Evolutionary conservation across 2,113 vertebrate genomes (phyloP), one percentile per base, ranked within the genome.

Genomic region (Oreochromis tanganicae): DNA sequence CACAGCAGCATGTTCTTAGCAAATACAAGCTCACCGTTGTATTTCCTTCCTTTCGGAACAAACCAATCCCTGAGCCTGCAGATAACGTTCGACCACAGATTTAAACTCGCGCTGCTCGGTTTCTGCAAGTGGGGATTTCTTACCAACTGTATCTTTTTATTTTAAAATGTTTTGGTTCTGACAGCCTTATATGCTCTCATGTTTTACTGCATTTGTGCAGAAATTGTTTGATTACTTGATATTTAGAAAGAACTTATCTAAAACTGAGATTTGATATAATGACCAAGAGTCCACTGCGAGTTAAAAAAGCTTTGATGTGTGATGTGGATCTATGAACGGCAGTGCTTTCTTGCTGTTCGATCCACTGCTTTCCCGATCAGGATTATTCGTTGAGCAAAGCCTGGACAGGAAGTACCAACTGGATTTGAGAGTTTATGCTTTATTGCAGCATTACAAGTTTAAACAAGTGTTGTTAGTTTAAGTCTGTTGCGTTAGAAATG

Each of bases 1-100:
- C 87, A 88, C 32, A 89, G 85, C 89, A 84, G 75, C 91, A 82
- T 93, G 94, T 95, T 94, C 93, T 88, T 92, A 90, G 57, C 57
- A 82, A 93, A 89, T 71, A 87, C 85, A 88, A 87, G 82, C 85
- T 87, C 73, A 43, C 73, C 2, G 71, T 85, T 89, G 88, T 88
- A 41, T 89, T 91, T 93, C 92, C 89, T 87, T 94, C 63, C 83
- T 16, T 78, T 79, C 19, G 7, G 87, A 93, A 82, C 12, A 52
- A 83, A 84, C 81, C 90, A 83, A 86, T 89, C 89, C 89, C 91
- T 4, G 79, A 90, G 88, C 61, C 71, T 80, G 41, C 57, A 85
- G 29, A 78, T 63, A 34, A 32, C 27, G 2, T 87, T 75, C 10
- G 55, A 82, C 80, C 61, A 57, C 81, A 83, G 89, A 82, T 61